These are phyloP conservation scores for Matsumurasca onukii DNA, from an alignment of 1,140 invertebrate species.

Conservation along the genomic window DNA sequence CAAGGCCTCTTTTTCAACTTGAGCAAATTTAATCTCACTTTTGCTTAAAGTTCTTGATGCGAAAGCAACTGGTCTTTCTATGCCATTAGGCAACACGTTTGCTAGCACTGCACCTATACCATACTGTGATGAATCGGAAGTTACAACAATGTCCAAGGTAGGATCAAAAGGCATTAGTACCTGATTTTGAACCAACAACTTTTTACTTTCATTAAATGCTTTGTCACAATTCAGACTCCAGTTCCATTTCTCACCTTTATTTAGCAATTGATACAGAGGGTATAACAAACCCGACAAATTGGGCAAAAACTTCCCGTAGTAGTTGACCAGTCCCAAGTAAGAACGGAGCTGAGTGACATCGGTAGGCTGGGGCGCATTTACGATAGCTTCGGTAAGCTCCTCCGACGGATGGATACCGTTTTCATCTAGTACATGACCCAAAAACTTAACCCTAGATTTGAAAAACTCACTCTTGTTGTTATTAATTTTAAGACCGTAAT, in stretches of 20 bases:
- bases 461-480: background rate
- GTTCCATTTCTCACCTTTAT: conserved; percentile 12
- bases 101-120: conserved; percentile 50
- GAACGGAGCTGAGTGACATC: background rate
- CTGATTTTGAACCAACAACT: conserved; percentile 36
- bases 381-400: background rate
- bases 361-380: background rate
- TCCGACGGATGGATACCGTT: background rate
- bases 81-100: conserved; percentile 47
- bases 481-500: background rate
- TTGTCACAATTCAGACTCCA: conserved; percentile 5
- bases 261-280: conserved; percentile 37
- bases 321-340: conserved; percentile 19
- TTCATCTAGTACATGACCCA: background rate
- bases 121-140: too few species aligned
- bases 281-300: conserved; percentile 30
- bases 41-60: conserved; percentile 49
- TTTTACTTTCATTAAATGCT: conserved; percentile 50
- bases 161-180: conserved; percentile 45
- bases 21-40: conserved; percentile 40
- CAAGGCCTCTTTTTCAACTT: conserved; percentile 9
- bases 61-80: conserved; percentile 50
- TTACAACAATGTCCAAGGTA: too few species aligned
- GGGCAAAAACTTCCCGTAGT: conserved; percentile 14
- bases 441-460: background rate